phyloP scores from a whole-genome alignment of 2,797 vertebrate genomes.

The Dromococcyx pavoninus region DNA sequence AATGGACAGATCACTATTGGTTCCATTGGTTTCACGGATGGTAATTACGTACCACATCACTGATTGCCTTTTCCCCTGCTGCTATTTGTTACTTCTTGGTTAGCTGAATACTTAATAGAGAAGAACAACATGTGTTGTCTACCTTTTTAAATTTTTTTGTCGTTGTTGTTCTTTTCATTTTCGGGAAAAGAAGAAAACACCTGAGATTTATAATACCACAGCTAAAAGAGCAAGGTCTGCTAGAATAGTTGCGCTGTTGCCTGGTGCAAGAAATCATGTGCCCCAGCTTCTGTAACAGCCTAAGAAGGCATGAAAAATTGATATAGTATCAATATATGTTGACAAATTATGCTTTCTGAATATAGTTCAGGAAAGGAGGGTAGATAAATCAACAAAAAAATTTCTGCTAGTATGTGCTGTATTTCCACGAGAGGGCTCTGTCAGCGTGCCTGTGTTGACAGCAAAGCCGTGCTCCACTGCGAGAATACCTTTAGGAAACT shows the following conservation, averaged over 20 bases:
- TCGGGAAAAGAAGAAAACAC: no score
- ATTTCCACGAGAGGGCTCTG: not conserved
- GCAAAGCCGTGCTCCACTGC: not conserved
- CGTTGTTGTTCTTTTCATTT: not conserved
- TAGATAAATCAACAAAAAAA: not conserved
- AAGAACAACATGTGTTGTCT: not conserved
- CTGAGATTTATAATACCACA: not conserved
- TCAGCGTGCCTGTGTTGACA: fast-evolving
- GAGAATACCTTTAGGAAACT: no score
- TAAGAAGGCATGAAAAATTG: not conserved
- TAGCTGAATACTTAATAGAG: not conserved
- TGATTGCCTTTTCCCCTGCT: not conserved
- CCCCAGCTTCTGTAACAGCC: no score
- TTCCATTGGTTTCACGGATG: not conserved
- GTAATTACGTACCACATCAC: not conserved
- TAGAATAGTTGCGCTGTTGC: not conserved
- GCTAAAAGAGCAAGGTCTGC: fast-evolving
- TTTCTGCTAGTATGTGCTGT: not conserved
- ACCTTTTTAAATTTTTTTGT: not conserved
- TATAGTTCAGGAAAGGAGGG: not conserved
- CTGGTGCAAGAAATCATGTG: not conserved
- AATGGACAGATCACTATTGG: not conserved
- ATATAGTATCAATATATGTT: not conserved
- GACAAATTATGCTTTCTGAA: not conserved
- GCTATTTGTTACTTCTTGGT: not conserved